Evolutionary conservation across 2,113 vertebrate genomes (phyloP), one percentile per base, ranked within the genome.

Genomic region (Haemorhous mexicanus): DNA sequence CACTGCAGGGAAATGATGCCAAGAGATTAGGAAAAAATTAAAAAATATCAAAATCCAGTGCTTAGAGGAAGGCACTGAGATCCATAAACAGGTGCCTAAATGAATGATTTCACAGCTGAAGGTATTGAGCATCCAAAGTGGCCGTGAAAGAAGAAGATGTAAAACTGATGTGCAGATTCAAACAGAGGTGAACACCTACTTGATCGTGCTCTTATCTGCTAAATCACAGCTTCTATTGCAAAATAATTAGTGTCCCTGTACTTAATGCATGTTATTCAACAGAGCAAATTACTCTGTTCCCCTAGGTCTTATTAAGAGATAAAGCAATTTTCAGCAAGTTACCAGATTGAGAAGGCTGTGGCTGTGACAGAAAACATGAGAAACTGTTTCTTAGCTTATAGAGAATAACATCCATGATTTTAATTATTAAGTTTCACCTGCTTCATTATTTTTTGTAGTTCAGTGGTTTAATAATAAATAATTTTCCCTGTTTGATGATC

Each of bases 321-420:
- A 96, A 90, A 93, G 90, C 85, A 92, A 88, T 90, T 93, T 96
- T 94, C 92, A 92, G 50, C 79, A 72, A 88, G 68, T 86, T 90
- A 67, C 50, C 47, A 32, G 76, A 74, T 5, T 68, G 72, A 3
- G 2, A 78, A 81, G 37, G 56, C 85, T 84, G 41, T 7, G 26
- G 15, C 79, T 88, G 75, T 47, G 47, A 92, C 61, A 84, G 32
- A 90, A 74, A 21, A 11, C 33, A 12, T 12, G 17, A 86, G 56
- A 91, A 86, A 84, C 17, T 9, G 1, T 72, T 92, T 90, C 76
- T 47, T 56, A 49, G 28, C 26, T 66, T 67, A 32, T 35, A 37
- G 0, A 52, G 79, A 93, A 55, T 11, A 72, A 39, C 0, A 0
- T 37, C 12, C 8, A 46, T 11, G 4, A 62, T 75, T 91, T 91